Percentiles rank a stretch among this genome's conserved stretches.
These are phyloP conservation scores for Thymelicus lineola DNA, from an alignment of 2,888 invertebrate genomes.

Conservation along the genomic window DNA sequence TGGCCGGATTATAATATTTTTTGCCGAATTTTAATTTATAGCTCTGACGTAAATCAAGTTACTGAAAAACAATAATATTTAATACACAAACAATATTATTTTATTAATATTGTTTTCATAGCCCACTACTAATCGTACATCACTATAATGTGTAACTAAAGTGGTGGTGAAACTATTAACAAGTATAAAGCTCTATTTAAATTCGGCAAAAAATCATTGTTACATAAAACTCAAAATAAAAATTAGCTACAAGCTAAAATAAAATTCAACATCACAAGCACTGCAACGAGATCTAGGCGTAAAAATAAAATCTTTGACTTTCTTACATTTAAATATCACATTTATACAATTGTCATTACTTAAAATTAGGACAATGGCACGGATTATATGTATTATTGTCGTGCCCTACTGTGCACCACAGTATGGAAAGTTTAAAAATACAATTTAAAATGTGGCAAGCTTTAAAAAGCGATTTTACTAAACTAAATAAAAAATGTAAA, in stretches of 20 bases:
- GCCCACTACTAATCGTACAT: too few species aligned
- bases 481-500: neutral
- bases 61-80: too few species aligned
- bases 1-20: neutral
- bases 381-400: too few species aligned
- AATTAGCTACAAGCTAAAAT: neutral
- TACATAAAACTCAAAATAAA: neutral
- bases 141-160: too few species aligned
- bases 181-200: neutral
- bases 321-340: neutral
- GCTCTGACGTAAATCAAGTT: too few species aligned
- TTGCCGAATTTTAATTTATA: slow-evolving; percentile 8
- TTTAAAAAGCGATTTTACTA: neutral
- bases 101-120: too few species aligned
- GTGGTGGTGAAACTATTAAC: too few species aligned
- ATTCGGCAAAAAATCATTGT: neutral
- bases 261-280: slow-evolving; percentile 1
- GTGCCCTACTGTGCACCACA: too few species aligned
- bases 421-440: too few species aligned
- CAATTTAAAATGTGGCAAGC: neutral
- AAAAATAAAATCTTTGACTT: neutral
- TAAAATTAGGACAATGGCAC: neutral
- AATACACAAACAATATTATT: too few species aligned
- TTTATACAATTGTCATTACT: neutral
- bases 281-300: neutral